Base-by-base conservation (phyloP, 2,888 invertebrate species). In the Synergus itoensis region DNA sequence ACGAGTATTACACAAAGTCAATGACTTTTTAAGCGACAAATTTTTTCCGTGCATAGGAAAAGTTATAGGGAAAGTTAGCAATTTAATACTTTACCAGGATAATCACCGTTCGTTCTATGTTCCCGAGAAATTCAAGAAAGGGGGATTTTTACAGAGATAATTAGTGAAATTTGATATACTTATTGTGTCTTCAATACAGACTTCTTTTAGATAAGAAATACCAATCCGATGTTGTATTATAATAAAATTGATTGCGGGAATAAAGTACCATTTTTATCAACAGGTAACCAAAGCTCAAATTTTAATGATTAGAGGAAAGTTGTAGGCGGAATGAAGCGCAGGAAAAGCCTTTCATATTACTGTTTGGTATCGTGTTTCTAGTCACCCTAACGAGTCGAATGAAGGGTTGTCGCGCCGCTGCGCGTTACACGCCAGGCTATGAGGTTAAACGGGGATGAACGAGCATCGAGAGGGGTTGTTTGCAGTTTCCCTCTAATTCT, bases 401-500 rank as follows among this genome's bases (percentile, higher is more conserved):
- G 88, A 89, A 90, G 89, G 90, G 89, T 90, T 89, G 89, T 88
- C 88, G 87, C 87, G 86, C 77, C 81, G 82, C 81, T 83, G 78
- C 79, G 83, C 81, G 87, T 78, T 84, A 85, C 79, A 82, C 79
- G 84, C 73, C 73, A 57, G 53, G 36, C 53, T 73, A 73, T 79
- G 86, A 84, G 86, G 89, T 88, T 89, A 88, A 89, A 88, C 87
- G 86, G 86, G 87, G 86, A 86, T 83, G 86, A 87, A 88, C 87
- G 88, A 84, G 87, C 87, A 88, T 84, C 83, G 87, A 88, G 85
- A 87, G 86, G 88, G 87, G 89, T 88, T 89, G 89, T 89, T 89
- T 89, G 89, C 88, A 89, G 88, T 89, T 90, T 90, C 89, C 89
- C 89, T 89, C 87, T 89, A 90, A 89, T 89, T 89, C 90, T 89